Evolutionary conservation across 2,113 vertebrate species (phyloP), one percentile per base, ranked within the genome.

Genomic region (Pachycephala philippinensis): DNA sequence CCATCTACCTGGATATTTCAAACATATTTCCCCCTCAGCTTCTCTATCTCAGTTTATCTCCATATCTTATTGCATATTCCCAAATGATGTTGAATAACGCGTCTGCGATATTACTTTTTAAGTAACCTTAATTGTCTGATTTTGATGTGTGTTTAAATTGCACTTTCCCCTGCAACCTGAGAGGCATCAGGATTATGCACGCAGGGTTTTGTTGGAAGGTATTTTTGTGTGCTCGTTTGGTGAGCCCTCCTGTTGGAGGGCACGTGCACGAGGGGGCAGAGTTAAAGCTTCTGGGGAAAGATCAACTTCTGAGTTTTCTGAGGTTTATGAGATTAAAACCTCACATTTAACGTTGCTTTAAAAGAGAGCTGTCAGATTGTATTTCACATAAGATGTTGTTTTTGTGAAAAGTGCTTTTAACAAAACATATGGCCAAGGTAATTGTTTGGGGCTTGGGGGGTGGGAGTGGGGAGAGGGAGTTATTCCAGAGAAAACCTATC

Each of bases 261-360:
- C 71, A 74, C n/a, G 26, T 54, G 83, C 70, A 85, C 2, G 0
- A 90, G 37, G 78, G 65, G 95, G 54, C 65, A 93, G 91, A 95
- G 79, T n/a, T 75, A 94, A 95, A 70, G 88, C 83, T 96, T 94
- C 95, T 92, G 50, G 40, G 81, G 86, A 88, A 91, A 92, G 81
- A 88, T 72, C 75, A 69, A 26, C 78, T 94, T 94, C 87, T 57
- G 76, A 77, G 50, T 92, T 95, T 94, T 74, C 76, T 53, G 63
- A 94, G 78, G 61, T 91, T 94, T 94, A 92, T 83, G 87, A 95
- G 93, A 97, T 97, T 97, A 96, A 96, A 94, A 64, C 75, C 75
- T 90, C 86, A 70, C 75, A 74, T 90, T 93, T 79, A 95, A 82
- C 0, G 1, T 60, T n/a, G 31, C 53, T 66, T 78, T 96, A 89